Conservation (phyloP, 1,140 invertebrate genomes). For the Trichomalopsis sarcophagae region DNA sequence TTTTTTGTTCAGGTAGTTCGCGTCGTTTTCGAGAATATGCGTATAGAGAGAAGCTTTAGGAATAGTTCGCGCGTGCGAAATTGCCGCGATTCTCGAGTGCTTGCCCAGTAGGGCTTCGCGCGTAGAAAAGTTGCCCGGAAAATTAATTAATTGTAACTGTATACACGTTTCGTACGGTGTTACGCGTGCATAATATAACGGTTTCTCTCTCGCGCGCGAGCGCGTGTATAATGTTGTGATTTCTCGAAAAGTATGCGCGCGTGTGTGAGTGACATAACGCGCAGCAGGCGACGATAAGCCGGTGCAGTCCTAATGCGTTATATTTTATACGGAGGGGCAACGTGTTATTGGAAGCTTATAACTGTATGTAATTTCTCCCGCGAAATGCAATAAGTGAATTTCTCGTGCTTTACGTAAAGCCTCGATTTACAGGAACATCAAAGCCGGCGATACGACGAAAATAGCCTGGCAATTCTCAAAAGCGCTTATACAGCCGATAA, state of each 20-base stretch:
- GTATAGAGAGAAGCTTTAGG: background rate
- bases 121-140: too few relatives aligned
- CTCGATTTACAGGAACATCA: too few relatives aligned
- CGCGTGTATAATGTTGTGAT: background rate
- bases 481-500: too few relatives aligned
- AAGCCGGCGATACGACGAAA: too few relatives aligned
- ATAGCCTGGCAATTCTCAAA: too few relatives aligned
- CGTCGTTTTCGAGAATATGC: background rate
- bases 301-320: background rate
- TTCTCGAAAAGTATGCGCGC: background rate
- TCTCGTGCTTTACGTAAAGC: too few relatives aligned
- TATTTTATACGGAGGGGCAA: too few relatives aligned
- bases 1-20: conserved; percentile 17
- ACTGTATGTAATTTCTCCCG: too few relatives aligned
- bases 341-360: too few relatives aligned
- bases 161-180: too few relatives aligned
- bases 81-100: background rate
- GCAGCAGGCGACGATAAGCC: background rate
- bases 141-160: background rate
- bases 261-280: background rate
- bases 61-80: background rate
- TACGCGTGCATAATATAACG: background rate
- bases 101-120: too few relatives aligned
- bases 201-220: background rate
- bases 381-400: too few relatives aligned